phyloP scores from a whole-genome alignment of 1,140 invertebrate genomes.

The Plodia interpunctella region DNA sequence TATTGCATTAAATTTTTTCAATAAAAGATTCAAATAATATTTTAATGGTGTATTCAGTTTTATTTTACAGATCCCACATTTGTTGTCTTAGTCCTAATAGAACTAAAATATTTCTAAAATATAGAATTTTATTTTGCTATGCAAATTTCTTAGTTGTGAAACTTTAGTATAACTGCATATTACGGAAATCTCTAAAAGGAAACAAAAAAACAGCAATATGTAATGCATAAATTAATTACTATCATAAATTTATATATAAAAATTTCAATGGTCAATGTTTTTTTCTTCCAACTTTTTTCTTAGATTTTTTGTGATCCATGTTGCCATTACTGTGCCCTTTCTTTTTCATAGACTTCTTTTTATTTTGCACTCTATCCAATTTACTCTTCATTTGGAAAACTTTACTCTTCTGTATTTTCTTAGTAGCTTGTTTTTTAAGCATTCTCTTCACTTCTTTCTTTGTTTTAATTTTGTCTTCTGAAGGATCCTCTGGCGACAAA shows the following conservation, averaged over 20 bases:
- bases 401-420: slow-evolving; percentile 84
- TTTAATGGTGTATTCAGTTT: background rate
- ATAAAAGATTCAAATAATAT: background rate
- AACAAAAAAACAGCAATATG: too few relatives aligned
- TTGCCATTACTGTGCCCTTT: slow-evolving; percentile 54
- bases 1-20: too few relatives aligned
- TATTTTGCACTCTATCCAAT: slow-evolving; percentile 80
- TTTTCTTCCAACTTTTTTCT: slow-evolving; percentile 56
- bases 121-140: too few relatives aligned
- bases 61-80: too few relatives aligned
- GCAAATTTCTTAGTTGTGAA: too few relatives aligned
- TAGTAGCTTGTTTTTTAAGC: slow-evolving; percentile 82
- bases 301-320: slow-evolving; percentile 59
- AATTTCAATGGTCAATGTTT: slow-evolving; percentile 38
- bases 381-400: slow-evolving; percentile 84
- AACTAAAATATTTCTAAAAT: too few relatives aligned
- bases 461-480: slow-evolving; percentile 70
- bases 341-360: slow-evolving; percentile 76
- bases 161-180: too few relatives aligned
- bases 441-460: slow-evolving; percentile 82
- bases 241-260: too few relatives aligned
- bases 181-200: too few relatives aligned
- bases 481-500: slow-evolving; percentile 55
- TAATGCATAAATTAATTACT: too few relatives aligned
- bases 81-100: too few relatives aligned